Conservation (phyloP, 2,888 invertebrate species). For the Tetragnatha montana region DNA sequence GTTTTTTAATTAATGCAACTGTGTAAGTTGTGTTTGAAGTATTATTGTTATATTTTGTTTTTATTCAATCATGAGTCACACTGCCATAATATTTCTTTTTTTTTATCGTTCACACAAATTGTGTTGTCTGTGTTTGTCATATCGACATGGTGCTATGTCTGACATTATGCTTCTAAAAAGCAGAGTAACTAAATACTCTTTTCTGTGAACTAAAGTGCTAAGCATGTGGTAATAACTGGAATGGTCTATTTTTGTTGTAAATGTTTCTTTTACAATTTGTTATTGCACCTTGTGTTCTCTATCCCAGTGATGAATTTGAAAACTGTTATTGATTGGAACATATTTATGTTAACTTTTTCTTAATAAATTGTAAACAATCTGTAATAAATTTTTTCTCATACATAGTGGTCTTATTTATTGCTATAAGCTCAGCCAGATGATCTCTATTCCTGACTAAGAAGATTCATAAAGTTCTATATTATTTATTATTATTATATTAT, state of each 20-base stretch:
- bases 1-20: conserved; percentile 1
- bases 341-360: conserved; percentile 47
- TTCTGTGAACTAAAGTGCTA: neutral
- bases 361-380: conserved; percentile 24
- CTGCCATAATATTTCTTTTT: conserved; percentile 64
- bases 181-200: conserved; percentile 12
- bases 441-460: no score
- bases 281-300: conserved; percentile 3
- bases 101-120: conserved; percentile 55
- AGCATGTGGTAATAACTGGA: conserved; percentile 3
- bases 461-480: no score
- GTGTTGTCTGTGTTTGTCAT: conserved; percentile 68
- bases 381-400: conserved; percentile 38
- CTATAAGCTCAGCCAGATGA: no score
- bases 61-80: conserved; percentile 52
- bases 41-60: conserved; percentile 66
- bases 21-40: conserved; percentile 36
- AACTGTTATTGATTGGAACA: conserved; percentile 42
- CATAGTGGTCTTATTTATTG: conserved; percentile 21
- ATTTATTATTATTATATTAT: no score
- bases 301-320: conserved; percentile 62
- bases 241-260: conserved; percentile 54
- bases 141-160: conserved; percentile 69
- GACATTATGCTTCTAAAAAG: conserved; percentile 42
- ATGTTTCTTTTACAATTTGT: conserved; percentile 37